phyloP scores from a whole-genome alignment of 2,888 invertebrate species.

The Callinectes sapidus region DNA sequence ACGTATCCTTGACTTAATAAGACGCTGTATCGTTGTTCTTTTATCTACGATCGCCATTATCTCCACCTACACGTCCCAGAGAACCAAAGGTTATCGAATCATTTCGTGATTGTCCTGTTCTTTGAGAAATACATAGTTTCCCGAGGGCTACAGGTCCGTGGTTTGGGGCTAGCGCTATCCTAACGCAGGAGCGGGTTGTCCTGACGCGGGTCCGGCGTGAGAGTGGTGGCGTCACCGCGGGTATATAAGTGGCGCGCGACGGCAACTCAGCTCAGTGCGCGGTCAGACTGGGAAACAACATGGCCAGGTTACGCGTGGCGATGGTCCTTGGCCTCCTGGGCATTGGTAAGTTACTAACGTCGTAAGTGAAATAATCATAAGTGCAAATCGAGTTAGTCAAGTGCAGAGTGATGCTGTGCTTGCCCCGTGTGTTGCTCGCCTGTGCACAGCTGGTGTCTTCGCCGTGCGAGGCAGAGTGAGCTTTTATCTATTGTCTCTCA shows the following conservation, averaged over 20 bases:
- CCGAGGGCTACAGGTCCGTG: neutral
- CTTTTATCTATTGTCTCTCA: neutral
- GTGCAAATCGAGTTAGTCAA: slow-evolving; percentile 31
- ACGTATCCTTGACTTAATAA: neutral
- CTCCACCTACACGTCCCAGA: neutral
- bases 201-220: slow-evolving; percentile 43
- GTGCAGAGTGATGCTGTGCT: slow-evolving; percentile 27
- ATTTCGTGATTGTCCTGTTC: neutral
- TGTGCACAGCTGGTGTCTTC: neutral
- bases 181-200: slow-evolving; percentile 34
- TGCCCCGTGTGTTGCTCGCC: slow-evolving; percentile 8
- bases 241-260: slow-evolving; percentile 36
- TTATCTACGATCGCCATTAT: neutral
- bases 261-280: slow-evolving; percentile 42
- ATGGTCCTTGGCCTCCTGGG: slow-evolving; percentile 42
- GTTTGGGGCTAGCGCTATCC: neutral
- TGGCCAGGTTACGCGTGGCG: slow-evolving; percentile 44
- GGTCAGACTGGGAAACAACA: slow-evolving; percentile 40
- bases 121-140: neutral
- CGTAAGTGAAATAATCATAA: slow-evolving; percentile 28
- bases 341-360: slow-evolving; percentile 38
- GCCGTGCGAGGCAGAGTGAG: neutral
- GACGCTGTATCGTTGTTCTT: neutral
- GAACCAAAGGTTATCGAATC: neutral
- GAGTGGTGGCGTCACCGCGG: slow-evolving; percentile 39